phyloP scores from a whole-genome alignment of 2,113 vertebrate species.

The Shinisaurus crocodilurus region DNA sequence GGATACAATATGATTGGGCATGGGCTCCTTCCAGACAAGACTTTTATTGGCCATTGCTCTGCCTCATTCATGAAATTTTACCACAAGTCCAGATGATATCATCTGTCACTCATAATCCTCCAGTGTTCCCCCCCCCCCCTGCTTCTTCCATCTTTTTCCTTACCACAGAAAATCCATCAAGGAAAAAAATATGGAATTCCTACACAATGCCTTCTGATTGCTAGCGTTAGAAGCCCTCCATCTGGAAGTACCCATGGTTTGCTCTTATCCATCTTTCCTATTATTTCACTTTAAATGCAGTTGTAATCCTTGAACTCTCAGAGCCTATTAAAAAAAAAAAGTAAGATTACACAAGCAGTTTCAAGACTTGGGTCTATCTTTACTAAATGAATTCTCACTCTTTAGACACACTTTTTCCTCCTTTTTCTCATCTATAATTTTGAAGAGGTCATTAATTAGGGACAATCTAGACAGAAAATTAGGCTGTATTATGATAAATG shows the following conservation, averaged over 20 bases:
- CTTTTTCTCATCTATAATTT: constrained; percentile 36
- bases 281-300: constrained; percentile 13
- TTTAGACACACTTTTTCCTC: constrained; percentile 33
- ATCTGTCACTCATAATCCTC: no score
- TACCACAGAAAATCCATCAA: no score
- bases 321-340: constrained; percentile 31
- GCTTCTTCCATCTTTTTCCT: no score
- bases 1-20: not conserved
- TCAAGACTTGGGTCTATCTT: constrained; percentile 37
- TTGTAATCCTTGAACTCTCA: constrained; percentile 44
- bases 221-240: no score
- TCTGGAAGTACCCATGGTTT: not conserved
- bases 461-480: constrained; percentile 49
- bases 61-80: no score
- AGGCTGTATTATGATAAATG: constrained; percentile 50
- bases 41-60: no score
- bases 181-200: no score
- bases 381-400: constrained; percentile 19
- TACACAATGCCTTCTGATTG: no score
- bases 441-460: constrained; percentile 38
- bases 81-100: no score
- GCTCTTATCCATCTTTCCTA: not conserved
- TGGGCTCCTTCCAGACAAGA: no score
- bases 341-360: constrained; percentile 30
- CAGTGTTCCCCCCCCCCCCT: no score